Percentiles rank a stretch among this genome's conserved stretches.
Evolutionary conservation across 1,140 invertebrate species (phyloP).

Genomic region (Pararge aegeria): DNA sequence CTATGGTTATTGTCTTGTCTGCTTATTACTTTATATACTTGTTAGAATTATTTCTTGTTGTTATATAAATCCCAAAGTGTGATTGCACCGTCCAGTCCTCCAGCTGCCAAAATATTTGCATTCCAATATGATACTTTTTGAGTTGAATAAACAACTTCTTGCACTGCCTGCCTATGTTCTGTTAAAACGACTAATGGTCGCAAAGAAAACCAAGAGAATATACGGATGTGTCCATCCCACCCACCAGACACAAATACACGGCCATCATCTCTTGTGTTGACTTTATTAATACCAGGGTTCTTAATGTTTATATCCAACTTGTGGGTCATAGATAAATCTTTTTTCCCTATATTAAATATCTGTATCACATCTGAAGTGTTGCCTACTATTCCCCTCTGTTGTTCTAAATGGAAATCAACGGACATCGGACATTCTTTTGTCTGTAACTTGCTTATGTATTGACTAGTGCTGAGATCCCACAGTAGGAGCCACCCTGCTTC

Average conservation of each 20-base stretch:
- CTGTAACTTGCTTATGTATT: constrained; percentile 80
- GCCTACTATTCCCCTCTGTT: constrained; percentile 83
- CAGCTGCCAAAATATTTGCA: constrained; percentile 86
- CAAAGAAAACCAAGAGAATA: constrained; percentile 89
- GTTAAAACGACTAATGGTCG: constrained; percentile 87
- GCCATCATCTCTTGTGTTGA: constrained; percentile 85
- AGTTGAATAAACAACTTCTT: constrained; percentile 85
- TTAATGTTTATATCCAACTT: constrained; percentile 83
- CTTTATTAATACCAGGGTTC: constrained; percentile 85
- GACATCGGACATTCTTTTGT: constrained; percentile 84
- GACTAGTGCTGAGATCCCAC: constrained; percentile 83
- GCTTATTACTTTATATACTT: too few species aligned
- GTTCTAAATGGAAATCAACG: constrained; percentile 83
- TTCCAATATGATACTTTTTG: constrained; percentile 83
- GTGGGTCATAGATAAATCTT: constrained; percentile 80
- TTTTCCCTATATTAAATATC: constrained; percentile 79
- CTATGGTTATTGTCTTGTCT: too few species aligned
- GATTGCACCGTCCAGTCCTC: constrained; percentile 85
- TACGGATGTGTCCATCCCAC: constrained; percentile 87
- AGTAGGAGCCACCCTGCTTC: constrained; percentile 84
- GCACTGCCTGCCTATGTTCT: constrained; percentile 84
- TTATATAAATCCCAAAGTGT: constrained; percentile 89
- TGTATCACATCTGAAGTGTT: constrained; percentile 82
- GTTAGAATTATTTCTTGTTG: constrained; percentile 53
- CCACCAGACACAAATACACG: constrained; percentile 88